phyloP scores from a whole-genome alignment of 2,888 invertebrate genomes.

The Eudiplozoon nipponicum region DNA sequence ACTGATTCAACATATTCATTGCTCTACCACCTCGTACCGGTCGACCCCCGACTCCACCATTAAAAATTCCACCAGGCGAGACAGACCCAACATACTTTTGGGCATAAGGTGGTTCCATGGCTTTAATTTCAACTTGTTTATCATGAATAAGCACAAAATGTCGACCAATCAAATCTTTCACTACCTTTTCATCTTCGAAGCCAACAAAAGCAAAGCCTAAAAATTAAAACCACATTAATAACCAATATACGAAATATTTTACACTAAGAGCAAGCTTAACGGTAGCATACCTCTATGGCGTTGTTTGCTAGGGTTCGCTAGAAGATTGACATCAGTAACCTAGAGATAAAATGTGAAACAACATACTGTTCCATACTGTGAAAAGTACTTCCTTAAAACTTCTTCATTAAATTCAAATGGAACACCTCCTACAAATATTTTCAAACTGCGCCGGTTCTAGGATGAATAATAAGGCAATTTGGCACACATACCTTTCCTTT shows the following conservation, averaged over 20 bases:
- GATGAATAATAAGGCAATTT: neutral
- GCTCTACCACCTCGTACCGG: too few relatives aligned
- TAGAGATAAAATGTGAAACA: too few relatives aligned
- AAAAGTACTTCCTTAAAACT: constrained; percentile 14
- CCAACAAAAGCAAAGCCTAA: constrained; percentile 17
- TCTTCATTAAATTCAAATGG: constrained; percentile 15
- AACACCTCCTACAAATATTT: constrained; percentile 17
- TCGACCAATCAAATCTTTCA: constrained; percentile 14
- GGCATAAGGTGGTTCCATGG: constrained; percentile 17
- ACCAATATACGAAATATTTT: too few relatives aligned
- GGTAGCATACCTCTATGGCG: constrained; percentile 17
- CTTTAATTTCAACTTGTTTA: constrained; percentile 17
- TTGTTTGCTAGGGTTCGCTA: constrained; percentile 16
- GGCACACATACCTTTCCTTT: constrained; percentile 15
- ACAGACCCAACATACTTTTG: too few relatives aligned
- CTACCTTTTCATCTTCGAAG: constrained; percentile 16
- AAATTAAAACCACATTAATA: too few relatives aligned
- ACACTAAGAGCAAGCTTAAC: too few relatives aligned
- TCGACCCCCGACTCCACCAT: too few relatives aligned
- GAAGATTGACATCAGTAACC: constrained; percentile 16
- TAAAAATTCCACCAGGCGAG: too few relatives aligned
- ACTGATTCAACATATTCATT: too few relatives aligned
- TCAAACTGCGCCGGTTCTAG: constrained; percentile 12
- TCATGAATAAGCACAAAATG: constrained; percentile 16
- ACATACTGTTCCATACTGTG: constrained; percentile 16